Evolutionary conservation across 2,888 invertebrate genomes (phyloP).

Genomic region (Parthenolecanium corni): DNA sequence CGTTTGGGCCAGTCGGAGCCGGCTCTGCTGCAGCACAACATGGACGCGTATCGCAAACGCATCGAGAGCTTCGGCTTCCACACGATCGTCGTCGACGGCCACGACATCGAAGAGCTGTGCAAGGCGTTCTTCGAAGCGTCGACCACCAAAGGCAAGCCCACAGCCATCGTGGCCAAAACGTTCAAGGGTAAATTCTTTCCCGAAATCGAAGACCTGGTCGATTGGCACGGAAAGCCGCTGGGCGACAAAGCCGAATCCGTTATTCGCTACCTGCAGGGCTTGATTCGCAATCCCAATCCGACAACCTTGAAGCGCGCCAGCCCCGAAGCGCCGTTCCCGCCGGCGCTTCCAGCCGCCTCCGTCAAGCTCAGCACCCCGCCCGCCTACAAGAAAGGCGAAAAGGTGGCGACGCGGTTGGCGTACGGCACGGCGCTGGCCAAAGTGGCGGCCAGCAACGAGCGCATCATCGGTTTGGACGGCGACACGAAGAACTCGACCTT

Average conservation of each 20-base stretch:
- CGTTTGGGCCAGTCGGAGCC: slow-evolving; percentile 94
- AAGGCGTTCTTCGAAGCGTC: slow-evolving; percentile 78
- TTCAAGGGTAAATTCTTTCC: slow-evolving; percentile 86
- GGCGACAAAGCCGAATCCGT: slow-evolving; percentile 66
- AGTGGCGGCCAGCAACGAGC: slow-evolving; percentile 52
- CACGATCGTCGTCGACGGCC: slow-evolving; percentile 88
- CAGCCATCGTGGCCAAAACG: slow-evolving; percentile 92
- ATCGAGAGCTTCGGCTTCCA: slow-evolving; percentile 84
- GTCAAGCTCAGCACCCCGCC: slow-evolving; percentile 72
- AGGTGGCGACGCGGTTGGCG: slow-evolving; percentile 79
- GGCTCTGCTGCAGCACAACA: slow-evolving; percentile 81
- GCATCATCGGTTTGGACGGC: slow-evolving; percentile 90
- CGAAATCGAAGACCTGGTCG: slow-evolving; percentile 80
- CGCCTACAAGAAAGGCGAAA: slow-evolving; percentile 62
- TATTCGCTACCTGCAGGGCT: slow-evolving; percentile 37
- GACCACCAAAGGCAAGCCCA: slow-evolving; percentile 65
- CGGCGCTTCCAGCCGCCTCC: slow-evolving; percentile 40
- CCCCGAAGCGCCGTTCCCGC: slow-evolving; percentile 44
- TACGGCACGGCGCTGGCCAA: slow-evolving; percentile 92
- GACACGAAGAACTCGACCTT: slow-evolving; percentile 99
- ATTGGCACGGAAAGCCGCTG: slow-evolving; percentile 97
- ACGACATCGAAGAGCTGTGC: slow-evolving; percentile 79
- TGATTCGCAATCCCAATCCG: slow-evolving; percentile 45
- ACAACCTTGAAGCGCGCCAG: slow-evolving; percentile 50
- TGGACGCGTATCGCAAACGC: slow-evolving; percentile 60